Base-by-base conservation (phyloP, 2,888 invertebrate species). In the Drosophila acutilabella region DNA sequence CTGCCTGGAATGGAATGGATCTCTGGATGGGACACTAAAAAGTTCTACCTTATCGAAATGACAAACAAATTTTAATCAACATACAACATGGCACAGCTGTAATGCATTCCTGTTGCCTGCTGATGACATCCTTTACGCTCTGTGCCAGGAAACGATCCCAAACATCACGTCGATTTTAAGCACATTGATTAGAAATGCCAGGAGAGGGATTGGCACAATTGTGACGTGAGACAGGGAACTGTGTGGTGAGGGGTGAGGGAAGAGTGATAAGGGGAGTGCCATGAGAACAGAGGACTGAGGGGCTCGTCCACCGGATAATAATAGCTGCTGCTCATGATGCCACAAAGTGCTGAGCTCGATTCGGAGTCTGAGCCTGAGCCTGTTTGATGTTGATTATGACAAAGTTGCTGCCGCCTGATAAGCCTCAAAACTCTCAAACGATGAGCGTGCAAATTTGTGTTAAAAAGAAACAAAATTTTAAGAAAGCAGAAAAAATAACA, bases 41-140 rank as follows among this genome's bases (percentile, higher is more conserved):
- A 73, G 57, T 70, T 60, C 53, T 61, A 87, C 78, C 81, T 80
- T 88, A 82, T 82, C 81, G 84, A 83, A 83, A 73, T 82, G 81
- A 82, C 81, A 88, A 89, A 89, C 89, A 89, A 81, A 82, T 88
- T 82, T 81, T 86, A 87, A 82, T 82, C 81, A 82, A 83, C 81
- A 64, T 50, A 58, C 58, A 64, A 58, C 59, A 58, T 36, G 64
- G 64, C 87, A 65, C 81, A 81, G 83, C 88, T 79, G 80, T 44
- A 65, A 60, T 44, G 45, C 66, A 59, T 64, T 41, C 36, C 40
- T 20, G 41, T 16, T 33, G 53, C 42, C 75, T 84, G 82, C 81
- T 89, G 91, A 90, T 90, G 89, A 90, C 91, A 90, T 90, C 89
- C 83, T 90, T 88, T 78, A 62, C 42, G 44, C 36, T 65, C 40